Base-by-base conservation (phyloP, 2,888 invertebrate species). In the Noctua pronuba region DNA sequence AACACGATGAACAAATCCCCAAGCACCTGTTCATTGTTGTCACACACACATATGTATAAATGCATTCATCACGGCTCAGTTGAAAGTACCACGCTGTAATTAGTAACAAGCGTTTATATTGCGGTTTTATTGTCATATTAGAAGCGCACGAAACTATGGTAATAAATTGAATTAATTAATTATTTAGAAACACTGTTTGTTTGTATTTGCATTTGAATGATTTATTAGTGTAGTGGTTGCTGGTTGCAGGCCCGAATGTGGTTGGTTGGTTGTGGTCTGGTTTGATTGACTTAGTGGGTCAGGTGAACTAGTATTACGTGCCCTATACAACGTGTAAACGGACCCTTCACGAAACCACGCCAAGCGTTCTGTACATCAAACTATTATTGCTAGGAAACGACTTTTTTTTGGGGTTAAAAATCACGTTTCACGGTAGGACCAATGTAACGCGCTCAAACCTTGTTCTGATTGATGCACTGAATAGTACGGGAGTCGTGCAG, bases 61-160 rank as follows among this genome's bases (percentile, higher is more conserved):
- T 55, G 18, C 11, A 16, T n/a, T 46, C 62, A 41, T 52, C 18
- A n/a, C 28, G n/a, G n/a, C 55, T 55, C n/a, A 55, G n/a, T n/a
- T 13, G 11, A 55, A 55, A 55, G 55, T 52, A 60, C 67, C 46
- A 28, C 31, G 28, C 7, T 31, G 21, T 71, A 69, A 81, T 81
- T 24, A 71, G 35, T 28, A 28, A 6, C 41, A n/a, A 31, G 1
- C 11, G 5, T n/a, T 8, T 4, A 72, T 44, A 11, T 24, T n/a
- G 18, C 18, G 41, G 28, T 62, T 49, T 41, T 2, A 49, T 41
- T 71, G 21, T 41, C 67, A 49, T 28, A 16, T 73, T 67, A 41
- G 67, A 73, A 28, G 21, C 46, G 21, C n/a, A 24, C 49, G 41
- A 65, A 35, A 28, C 49, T 28, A 3, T 73, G 13, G 2, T 46